Percentiles rank a stretch among this genome's conserved stretches.
Evolutionary conservation across 2,113 vertebrate species (phyloP).

Genomic region (Holacanthus passer): DNA sequence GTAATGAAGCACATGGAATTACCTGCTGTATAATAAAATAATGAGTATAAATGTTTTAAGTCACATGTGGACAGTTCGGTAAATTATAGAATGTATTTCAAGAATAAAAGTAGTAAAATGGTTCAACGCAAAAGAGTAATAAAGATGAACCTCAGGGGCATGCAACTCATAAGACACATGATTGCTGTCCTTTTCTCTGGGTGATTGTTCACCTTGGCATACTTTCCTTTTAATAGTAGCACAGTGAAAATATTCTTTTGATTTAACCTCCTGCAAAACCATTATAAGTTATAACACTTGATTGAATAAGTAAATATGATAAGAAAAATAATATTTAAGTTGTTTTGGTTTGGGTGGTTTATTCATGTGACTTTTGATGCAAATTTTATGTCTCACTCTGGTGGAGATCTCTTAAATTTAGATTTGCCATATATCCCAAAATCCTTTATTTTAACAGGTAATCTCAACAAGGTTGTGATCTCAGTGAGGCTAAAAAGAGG

Average conservation of each 20-base stretch:
- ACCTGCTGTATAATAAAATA: too few species aligned
- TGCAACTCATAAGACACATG: background rate
- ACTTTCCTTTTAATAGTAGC: background rate
- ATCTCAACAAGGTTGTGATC: background rate
- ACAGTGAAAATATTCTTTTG: background rate
- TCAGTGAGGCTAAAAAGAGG: background rate
- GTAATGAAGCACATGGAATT: too few species aligned
- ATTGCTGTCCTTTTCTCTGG: background rate
- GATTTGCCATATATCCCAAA: background rate
- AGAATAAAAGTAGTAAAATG: background rate
- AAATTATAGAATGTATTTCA: background rate
- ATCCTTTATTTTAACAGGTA: background rate
- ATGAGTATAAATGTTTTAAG: too few species aligned
- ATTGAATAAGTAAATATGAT: background rate
- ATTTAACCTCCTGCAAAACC: background rate
- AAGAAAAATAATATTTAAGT: background rate
- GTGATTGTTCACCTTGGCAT: constrained; percentile 9
- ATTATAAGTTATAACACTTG: background rate
- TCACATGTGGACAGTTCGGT: background rate
- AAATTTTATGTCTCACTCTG: background rate
- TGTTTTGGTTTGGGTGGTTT: background rate
- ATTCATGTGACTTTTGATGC: background rate
- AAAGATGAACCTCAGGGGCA: background rate
- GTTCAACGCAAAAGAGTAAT: background rate
- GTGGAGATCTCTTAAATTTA: too few species aligned